These are phyloP conservation scores for Melitaea athalia DNA, from an alignment of 2,888 invertebrate species.

Conservation along the genomic window DNA sequence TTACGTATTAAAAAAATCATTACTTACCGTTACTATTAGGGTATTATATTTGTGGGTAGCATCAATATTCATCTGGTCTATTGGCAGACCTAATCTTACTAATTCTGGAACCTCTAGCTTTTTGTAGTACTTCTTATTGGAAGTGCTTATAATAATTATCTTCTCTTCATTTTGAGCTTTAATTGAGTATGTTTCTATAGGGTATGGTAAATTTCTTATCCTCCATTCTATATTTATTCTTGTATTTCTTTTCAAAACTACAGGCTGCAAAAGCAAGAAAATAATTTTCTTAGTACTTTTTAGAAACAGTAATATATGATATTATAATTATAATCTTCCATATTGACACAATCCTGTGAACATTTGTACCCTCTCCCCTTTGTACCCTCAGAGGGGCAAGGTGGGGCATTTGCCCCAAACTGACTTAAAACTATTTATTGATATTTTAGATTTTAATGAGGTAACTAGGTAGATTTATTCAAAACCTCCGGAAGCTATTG, in stretches of 20 bases:
- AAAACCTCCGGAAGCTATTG: no score
- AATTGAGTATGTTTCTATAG: constrained; percentile 87
- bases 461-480: no score
- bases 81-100: constrained; percentile 83
- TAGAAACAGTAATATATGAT: no score
- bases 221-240: constrained; percentile 90
- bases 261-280: constrained; percentile 76
- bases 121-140: constrained; percentile 92
- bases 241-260: constrained; percentile 86
- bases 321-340: no score
- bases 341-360: no score
- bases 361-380: no score
- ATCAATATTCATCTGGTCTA: constrained; percentile 85
- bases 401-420: no score
- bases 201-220: constrained; percentile 89
- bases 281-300: no score
- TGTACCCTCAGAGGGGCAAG: no score
- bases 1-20: neutral
- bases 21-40: constrained; percentile 86
- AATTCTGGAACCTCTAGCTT: constrained; percentile 87
- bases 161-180: constrained; percentile 84
- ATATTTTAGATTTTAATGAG: no score
- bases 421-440: no score
- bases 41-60: constrained; percentile 89
- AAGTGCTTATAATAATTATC: constrained; percentile 86